phyloP scores from a whole-genome alignment of 2,113 vertebrate species.

The Dromas ardeola region DNA sequence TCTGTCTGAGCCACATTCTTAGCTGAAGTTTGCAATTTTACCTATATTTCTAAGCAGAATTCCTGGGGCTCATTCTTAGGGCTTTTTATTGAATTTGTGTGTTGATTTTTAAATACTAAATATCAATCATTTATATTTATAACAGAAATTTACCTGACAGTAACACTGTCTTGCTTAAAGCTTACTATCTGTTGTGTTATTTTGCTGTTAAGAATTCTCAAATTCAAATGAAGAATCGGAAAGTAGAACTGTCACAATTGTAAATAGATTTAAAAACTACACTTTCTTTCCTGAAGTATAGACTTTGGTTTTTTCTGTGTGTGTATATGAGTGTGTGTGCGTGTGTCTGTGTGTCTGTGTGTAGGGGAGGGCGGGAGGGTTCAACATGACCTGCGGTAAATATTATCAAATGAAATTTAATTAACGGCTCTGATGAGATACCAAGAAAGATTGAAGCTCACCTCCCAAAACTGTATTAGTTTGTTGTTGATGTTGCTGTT shows the following conservation, averaged over 20 bases:
- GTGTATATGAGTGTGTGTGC: neutral
- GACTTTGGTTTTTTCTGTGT: neutral
- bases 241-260: neutral
- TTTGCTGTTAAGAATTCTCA: neutral
- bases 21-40: neutral
- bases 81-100: neutral
- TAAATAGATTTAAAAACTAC: neutral
- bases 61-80: neutral
- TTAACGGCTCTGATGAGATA: neutral
- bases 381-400: neutral
- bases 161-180: neutral
- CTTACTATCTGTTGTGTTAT: neutral
- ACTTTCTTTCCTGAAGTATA: neutral
- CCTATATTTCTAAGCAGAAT: neutral
- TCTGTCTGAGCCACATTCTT: neutral
- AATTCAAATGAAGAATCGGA: neutral
- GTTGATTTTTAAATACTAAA: neutral
- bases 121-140: neutral
- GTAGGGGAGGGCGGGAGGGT: neutral
- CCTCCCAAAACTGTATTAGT: neutral
- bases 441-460: neutral
- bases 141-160: neutral
- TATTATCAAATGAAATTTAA: slow-evolving; percentile 11
- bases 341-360: neutral
- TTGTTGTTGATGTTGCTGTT: neutral